These are phyloP conservation scores for Cranoglanis bouderius DNA, from an alignment of 2,113 vertebrate species.

Conservation along the genomic window DNA sequence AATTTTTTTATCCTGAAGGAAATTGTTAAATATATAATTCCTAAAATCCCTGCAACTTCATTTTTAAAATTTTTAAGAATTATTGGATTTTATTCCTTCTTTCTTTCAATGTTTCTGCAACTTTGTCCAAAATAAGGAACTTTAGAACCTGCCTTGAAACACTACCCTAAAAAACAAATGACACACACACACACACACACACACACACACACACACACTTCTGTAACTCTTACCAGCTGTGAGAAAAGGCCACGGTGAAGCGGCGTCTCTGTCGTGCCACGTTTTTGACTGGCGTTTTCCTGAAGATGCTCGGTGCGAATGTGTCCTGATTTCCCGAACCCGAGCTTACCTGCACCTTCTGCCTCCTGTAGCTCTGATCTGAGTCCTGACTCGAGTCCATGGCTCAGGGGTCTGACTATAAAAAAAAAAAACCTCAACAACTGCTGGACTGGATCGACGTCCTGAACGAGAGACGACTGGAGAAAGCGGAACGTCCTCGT, in stretches of 20 bases:
- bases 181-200: slow-evolving; percentile 29
- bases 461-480: background rate
- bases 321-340: slow-evolving; percentile 79
- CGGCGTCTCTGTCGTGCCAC: slow-evolving; percentile 84
- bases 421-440: background rate
- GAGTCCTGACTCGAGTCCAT: slow-evolving; percentile 38
- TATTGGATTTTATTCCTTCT: too few species aligned
- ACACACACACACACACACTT: slow-evolving; percentile 33
- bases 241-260: slow-evolving; percentile 87
- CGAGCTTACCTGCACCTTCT: slow-evolving; percentile 81
- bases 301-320: slow-evolving; percentile 81
- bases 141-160: background rate
- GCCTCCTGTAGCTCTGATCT: slow-evolving; percentile 72
- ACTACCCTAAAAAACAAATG: background rate
- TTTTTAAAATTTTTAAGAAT: too few species aligned
- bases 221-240: slow-evolving; percentile 80
- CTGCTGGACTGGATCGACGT: background rate
- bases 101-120: background rate
- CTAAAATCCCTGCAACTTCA: too few species aligned
- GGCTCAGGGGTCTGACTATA: background rate
- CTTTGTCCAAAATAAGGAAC: background rate
- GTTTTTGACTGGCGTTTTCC: slow-evolving; percentile 87
- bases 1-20: background rate
- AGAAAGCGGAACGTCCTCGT: background rate
- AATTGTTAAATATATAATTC: too few species aligned